A percentile compares a stretch with the other conserved stretches of the same genome.
Conservation (phyloP, 2,797 vertebrate genomes). For the Macropodus opercularis region DNA sequence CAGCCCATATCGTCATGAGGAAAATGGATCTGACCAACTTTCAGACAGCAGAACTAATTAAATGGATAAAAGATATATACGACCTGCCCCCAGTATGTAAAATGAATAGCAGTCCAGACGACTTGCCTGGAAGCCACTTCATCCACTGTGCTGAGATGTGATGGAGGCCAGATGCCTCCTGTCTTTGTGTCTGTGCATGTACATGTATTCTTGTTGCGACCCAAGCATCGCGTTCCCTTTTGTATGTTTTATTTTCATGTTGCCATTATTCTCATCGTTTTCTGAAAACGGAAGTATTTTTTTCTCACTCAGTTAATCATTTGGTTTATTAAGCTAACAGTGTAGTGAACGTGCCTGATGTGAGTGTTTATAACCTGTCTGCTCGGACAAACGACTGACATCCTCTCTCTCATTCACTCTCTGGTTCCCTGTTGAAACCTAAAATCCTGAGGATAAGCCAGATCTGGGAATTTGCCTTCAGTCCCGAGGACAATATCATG, state of each 20-base stretch:
- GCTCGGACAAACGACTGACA: too few species aligned
- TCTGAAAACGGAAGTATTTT: not conserved
- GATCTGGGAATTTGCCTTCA: conserved; percentile 54
- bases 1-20: conserved; percentile 39
- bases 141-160: conserved; percentile 39
- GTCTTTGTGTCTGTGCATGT: not conserved
- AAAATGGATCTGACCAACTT: conserved; percentile 72
- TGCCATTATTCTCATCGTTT: not conserved
- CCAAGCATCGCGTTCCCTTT: conserved; percentile 2
- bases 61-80: conserved; percentile 78
- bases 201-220: not conserved
- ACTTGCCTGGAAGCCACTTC: conserved; percentile 66
- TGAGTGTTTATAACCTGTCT: too few species aligned
- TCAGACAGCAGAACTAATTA: conserved; percentile 77
- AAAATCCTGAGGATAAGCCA: conserved; percentile 67
- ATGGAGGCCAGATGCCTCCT: conserved; percentile 19
- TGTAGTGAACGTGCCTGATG: too few species aligned
- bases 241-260: conserved; percentile 10
- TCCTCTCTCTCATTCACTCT: not conserved
- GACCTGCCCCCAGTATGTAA: conserved; percentile 68
- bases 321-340: too few species aligned
- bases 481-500: not conserved
- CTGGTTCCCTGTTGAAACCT: conserved; percentile 17
- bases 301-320: too few species aligned
- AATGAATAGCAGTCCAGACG: conserved; percentile 75